Conservation (phyloP, 2,888 invertebrate species). For the Plemyria rubiginata region DNA sequence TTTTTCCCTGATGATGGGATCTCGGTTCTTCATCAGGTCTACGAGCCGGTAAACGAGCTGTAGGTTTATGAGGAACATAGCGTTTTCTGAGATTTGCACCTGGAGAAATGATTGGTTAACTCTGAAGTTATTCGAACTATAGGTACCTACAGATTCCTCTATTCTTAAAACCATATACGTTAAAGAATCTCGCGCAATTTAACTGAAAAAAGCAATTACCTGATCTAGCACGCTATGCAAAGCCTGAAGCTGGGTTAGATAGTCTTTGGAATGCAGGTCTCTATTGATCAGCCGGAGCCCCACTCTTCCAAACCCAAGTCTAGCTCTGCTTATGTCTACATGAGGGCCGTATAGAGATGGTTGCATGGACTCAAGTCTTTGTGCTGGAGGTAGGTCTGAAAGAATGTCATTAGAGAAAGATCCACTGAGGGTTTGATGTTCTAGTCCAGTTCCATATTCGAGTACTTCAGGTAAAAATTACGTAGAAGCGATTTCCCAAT, state of each 20-base stretch:
- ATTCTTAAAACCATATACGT: too few species aligned
- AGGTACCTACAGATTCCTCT: neutral
- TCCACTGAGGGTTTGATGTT: too few species aligned
- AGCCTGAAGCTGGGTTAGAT: conserved; percentile 67
- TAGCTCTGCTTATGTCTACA: conserved; percentile 66
- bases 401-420: neutral
- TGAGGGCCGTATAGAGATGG: conserved; percentile 69
- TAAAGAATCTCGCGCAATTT: neutral
- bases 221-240: conserved; percentile 71
- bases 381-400: conserved; percentile 59
- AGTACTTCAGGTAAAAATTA: too few species aligned
- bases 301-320: conserved; percentile 66
- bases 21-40: conserved; percentile 61
- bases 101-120: conserved; percentile 37
- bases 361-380: conserved; percentile 69
- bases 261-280: conserved; percentile 64
- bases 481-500: too few species aligned
- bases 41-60: conserved; percentile 69
- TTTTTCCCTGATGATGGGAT: conserved; percentile 72
- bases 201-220: conserved; percentile 48
- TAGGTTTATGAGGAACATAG: conserved; percentile 64
- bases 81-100: conserved; percentile 73
- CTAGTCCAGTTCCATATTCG: too few species aligned
- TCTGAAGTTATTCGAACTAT: neutral
- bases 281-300: conserved; percentile 67